Conservation (phyloP, 2,797 vertebrate genomes). For the Zalophus californianus region DNA sequence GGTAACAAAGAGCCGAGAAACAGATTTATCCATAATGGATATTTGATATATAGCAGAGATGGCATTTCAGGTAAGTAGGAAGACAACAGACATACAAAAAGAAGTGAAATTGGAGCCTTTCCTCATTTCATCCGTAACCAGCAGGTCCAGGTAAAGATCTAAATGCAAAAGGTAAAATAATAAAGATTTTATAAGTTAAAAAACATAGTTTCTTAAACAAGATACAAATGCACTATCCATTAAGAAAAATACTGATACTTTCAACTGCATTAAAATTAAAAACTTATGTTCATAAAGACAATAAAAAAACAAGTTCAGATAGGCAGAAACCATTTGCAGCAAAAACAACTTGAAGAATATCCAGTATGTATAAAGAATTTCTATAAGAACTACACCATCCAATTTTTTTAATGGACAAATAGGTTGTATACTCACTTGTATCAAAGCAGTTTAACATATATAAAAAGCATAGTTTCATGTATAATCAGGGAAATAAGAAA, state of each 20-base stretch:
- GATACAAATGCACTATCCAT: neutral
- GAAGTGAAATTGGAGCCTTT: neutral
- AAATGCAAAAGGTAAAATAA: conserved; percentile 5
- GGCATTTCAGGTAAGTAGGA: neutral
- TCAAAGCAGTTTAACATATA: neutral
- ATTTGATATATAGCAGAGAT: neutral
- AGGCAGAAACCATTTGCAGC: neutral
- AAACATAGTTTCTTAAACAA: neutral
- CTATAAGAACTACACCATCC: neutral
- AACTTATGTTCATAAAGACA: neutral
- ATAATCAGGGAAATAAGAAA: neutral
- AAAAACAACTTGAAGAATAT: conserved; percentile 2
- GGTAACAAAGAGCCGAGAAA: neutral
- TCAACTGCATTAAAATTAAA: conserved; percentile 1
- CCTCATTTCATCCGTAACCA: neutral
- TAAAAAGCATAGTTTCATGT: neutral
- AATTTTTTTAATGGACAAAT: neutral
- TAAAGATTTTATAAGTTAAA: neutral
- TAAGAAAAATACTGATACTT: neutral
- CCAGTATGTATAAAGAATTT: neutral
- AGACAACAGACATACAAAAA: neutral
- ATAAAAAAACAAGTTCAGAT: neutral
- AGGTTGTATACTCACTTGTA: neutral
- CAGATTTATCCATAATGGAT: neutral
- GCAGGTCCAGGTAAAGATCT: neutral